Conservation (phyloP, 2,113 vertebrate genomes). For the Sitta europaea region DNA sequence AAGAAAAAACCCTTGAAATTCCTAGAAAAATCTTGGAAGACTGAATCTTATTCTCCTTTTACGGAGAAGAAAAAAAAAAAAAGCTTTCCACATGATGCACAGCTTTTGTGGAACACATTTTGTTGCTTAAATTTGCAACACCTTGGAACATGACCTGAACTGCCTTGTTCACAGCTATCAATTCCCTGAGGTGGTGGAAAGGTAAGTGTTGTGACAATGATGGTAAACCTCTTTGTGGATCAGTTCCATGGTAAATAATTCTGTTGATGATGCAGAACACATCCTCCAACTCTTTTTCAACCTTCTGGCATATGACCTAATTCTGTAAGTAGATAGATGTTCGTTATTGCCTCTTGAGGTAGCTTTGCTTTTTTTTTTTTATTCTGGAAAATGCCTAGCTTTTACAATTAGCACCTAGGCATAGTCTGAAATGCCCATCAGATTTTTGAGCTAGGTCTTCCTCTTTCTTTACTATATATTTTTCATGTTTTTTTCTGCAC, state of each 20-base stretch:
- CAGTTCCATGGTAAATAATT: neutral
- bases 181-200: neutral
- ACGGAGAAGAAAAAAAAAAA: neutral
- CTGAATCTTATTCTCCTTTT: neutral
- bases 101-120: neutral
- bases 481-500: neutral
- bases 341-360: neutral
- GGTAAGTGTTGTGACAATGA: neutral
- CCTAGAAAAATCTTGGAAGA: neutral
- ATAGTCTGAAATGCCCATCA: neutral
- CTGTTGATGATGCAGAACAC: neutral
- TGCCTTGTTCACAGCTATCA: neutral
- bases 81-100: neutral
- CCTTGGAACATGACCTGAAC: neutral
- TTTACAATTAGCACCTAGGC: neutral
- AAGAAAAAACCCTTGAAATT: conserved; percentile 17
- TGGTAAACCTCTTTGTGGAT: neutral
- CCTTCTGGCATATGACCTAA: neutral
- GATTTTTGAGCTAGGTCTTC: neutral
- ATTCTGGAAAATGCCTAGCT: neutral
- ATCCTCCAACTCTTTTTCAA: neutral
- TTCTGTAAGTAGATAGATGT: neutral
- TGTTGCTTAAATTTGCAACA: neutral
- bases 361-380: neutral
- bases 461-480: neutral